Conservation (phyloP, 92 coral and sea anemone genomes). For the Diadumene lineata region DNA sequence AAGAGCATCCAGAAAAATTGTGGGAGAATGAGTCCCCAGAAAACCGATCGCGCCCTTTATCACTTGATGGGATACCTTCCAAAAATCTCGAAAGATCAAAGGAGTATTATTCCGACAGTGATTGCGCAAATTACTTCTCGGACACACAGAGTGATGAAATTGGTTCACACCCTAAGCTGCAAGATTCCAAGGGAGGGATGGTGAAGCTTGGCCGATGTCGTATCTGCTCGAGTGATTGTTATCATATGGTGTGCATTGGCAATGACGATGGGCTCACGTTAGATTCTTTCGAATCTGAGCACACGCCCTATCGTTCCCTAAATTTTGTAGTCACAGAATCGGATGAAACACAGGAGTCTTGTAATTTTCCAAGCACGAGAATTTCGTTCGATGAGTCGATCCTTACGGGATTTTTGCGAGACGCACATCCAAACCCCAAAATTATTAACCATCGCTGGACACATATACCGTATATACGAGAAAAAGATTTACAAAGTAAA, state of each 20-base stretch:
- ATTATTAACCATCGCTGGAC: conserved; percentile 33
- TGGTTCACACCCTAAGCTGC: conserved; percentile 28
- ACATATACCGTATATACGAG: conserved; percentile 23
- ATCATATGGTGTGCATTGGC: conserved; percentile 36
- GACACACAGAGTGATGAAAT: conserved; percentile 16
- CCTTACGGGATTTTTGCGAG: conserved; percentile 19
- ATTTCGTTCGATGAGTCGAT: conserved; percentile 33
- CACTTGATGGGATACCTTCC: conserved; percentile 25
- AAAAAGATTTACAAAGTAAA: background rate
- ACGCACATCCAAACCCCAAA: conserved; percentile 19
- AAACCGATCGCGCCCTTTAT: conserved; percentile 5
- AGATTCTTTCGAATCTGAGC: conserved; percentile 20
- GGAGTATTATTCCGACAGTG: conserved; percentile 42
- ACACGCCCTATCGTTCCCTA: background rate
- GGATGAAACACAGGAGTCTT: background rate
- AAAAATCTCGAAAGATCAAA: conserved; percentile 27
- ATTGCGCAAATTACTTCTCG: conserved; percentile 14
- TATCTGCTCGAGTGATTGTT: conserved; percentile 31
- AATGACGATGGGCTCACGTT: conserved; percentile 12
- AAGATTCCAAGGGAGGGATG: conserved; percentile 7
- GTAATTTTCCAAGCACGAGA: background rate
- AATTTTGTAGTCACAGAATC: background rate
- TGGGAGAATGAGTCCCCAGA: conserved; percentile 13
- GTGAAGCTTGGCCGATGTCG: conserved; percentile 29
- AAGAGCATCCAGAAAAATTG: background rate